Percentiles rank a stretch among this genome's conserved stretches.
Conservation (phyloP, 2,797 vertebrate species). For the Iguana delicatissima region DNA sequence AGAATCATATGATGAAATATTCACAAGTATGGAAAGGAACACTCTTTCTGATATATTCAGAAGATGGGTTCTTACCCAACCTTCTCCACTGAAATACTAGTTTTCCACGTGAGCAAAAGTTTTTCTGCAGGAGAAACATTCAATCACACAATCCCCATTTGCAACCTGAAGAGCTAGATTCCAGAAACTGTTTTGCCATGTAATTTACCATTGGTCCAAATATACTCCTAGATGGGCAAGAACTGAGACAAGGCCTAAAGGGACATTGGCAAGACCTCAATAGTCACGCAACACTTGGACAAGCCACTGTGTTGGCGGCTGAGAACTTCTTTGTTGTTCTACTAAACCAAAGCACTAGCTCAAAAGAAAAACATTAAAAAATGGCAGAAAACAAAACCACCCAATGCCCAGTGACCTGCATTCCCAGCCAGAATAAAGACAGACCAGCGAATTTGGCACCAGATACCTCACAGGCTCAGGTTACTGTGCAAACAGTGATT, state of each 20-base stretch:
- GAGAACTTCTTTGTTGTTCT: neutral
- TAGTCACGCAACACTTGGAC: neutral
- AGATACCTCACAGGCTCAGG: neutral
- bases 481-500: conserved; percentile 45
- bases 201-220: neutral
- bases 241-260: neutral
- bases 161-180: too few species aligned
- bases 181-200: too few species aligned
- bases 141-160: too few species aligned
- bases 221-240: neutral
- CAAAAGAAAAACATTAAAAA: neutral
- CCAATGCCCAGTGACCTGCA: conserved; percentile 19
- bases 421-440: conserved; percentile 32
- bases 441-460: conserved; percentile 16
- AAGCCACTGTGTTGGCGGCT: neutral
- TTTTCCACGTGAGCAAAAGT: neutral
- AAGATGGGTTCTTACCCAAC: neutral
- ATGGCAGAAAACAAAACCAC: neutral
- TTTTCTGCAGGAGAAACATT: too few species aligned
- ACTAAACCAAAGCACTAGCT: neutral
- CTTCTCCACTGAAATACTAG: neutral
- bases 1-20: neutral
- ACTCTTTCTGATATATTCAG: neutral
- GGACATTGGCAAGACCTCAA: neutral
- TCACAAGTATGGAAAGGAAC: neutral